Evolutionary conservation across 2,113 vertebrate species (phyloP).

Genomic region (Phylloscopus trochiloides): DNA sequence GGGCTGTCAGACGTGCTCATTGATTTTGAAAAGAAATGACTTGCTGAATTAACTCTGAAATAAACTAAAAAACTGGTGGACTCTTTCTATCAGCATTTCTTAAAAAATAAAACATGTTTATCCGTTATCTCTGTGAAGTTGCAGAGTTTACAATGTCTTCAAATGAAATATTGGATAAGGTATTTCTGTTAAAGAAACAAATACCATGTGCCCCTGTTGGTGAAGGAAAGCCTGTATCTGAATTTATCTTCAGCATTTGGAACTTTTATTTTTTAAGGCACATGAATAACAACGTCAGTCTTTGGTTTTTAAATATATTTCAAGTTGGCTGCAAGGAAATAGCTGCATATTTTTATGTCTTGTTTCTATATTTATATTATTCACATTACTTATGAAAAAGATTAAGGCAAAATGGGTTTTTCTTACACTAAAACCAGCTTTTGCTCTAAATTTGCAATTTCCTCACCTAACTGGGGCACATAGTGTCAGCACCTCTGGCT

Average conservation of each 20-base stretch:
- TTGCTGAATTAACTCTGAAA: neutral
- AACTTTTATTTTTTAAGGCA: neutral
- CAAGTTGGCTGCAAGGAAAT: neutral
- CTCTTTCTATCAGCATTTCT: neutral
- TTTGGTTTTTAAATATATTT: neutral
- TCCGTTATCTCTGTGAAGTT: neutral
- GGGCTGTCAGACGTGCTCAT: neutral
- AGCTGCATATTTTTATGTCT: neutral
- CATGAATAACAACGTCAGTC: neutral
- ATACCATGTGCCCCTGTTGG: neutral
- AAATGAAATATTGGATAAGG: neutral
- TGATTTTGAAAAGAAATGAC: neutral
- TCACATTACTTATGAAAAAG: neutral
- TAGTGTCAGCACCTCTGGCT: neutral
- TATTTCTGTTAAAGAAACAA: neutral
- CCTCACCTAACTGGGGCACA: neutral
- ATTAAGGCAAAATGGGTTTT: neutral
- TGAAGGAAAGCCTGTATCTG: neutral
- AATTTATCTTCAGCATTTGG: neutral
- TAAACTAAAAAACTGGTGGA: neutral
- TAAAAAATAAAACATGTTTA: neutral
- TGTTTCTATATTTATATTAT: neutral
- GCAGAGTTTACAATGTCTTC: neutral
- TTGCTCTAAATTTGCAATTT: neutral
- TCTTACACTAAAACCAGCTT: neutral